phyloP scores from a whole-genome alignment of 2,797 vertebrate species.

The Poeciliopsis turneri region DNA sequence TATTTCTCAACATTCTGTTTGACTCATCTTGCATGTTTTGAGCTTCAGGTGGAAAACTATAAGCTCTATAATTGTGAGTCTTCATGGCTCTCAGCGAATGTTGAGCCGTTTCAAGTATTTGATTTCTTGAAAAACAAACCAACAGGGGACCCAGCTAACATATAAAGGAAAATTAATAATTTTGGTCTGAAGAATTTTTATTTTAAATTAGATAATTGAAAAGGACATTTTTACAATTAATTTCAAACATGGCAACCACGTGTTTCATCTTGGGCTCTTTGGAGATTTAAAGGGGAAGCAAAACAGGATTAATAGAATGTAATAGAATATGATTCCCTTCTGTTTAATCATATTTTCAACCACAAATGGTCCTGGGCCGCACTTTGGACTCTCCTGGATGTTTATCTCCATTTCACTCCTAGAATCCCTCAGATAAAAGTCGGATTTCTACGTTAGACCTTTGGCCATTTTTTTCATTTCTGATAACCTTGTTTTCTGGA shows the following conservation, averaged over 20 bases:
- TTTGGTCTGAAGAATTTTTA: not conserved
- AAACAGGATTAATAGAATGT: not conserved
- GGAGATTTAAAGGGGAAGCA: not conserved
- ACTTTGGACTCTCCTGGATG: not conserved
- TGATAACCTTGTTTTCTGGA: not conserved
- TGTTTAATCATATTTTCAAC: no score
- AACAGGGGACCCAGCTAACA: not conserved
- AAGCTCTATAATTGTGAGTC: not conserved
- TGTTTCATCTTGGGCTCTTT: not conserved
- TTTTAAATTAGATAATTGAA: no score
- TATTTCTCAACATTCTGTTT: not conserved
- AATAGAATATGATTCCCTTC: not conserved
- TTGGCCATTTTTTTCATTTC: not conserved
- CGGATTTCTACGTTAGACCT: not conserved
- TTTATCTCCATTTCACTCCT: not conserved
- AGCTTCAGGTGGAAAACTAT: not conserved
- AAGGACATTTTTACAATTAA: not conserved
- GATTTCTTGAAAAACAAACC: not conserved
- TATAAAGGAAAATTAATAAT: not conserved
- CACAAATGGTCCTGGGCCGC: no score
- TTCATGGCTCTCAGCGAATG: not conserved
- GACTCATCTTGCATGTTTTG: not conserved
- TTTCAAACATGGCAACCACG: not conserved
- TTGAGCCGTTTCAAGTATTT: not conserved
- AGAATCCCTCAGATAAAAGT: not conserved